A percentile compares a stretch with the other conserved stretches of the same genome.
These are phyloP conservation scores for Lypha dubia DNA, from an alignment of 2,888 invertebrate species.

Conservation along the genomic window DNA sequence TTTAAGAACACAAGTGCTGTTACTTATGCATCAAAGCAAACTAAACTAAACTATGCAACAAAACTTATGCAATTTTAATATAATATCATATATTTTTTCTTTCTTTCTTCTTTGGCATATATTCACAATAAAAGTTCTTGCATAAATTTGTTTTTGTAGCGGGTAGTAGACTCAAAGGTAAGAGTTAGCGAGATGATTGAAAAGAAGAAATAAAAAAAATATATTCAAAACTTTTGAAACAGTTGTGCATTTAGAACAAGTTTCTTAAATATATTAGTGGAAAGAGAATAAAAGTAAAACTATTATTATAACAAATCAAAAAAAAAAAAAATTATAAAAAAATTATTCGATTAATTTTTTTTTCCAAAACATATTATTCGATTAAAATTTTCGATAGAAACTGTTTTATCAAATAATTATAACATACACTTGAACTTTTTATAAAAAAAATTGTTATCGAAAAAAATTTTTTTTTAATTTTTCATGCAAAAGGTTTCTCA, in stretches of 20 bases:
- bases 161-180: slow-evolving; percentile 31
- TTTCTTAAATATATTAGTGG: no score
- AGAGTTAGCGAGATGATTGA: slow-evolving; percentile 37
- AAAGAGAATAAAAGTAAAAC: no score
- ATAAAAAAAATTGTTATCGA: no score
- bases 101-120: background rate
- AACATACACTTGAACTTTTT: no score
- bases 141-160: slow-evolving; percentile 3
- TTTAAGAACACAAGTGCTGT: background rate
- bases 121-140: slow-evolving; percentile 11
- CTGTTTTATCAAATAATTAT: no score
- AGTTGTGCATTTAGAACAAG: slow-evolving; percentile 9
- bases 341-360: no score
- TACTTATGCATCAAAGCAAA: slow-evolving; percentile 29
- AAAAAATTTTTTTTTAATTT: no score
- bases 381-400: no score
- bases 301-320: no score
- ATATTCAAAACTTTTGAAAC: slow-evolving; percentile 47
- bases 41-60: slow-evolving; percentile 21
- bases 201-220: slow-evolving; percentile 10
- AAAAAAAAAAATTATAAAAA: no score
- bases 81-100: background rate
- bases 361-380: no score
- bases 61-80: slow-evolving; percentile 49
- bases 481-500: no score